Conservation (phyloP, 2,888 invertebrate species). For the Drosophila lutescens region DNA sequence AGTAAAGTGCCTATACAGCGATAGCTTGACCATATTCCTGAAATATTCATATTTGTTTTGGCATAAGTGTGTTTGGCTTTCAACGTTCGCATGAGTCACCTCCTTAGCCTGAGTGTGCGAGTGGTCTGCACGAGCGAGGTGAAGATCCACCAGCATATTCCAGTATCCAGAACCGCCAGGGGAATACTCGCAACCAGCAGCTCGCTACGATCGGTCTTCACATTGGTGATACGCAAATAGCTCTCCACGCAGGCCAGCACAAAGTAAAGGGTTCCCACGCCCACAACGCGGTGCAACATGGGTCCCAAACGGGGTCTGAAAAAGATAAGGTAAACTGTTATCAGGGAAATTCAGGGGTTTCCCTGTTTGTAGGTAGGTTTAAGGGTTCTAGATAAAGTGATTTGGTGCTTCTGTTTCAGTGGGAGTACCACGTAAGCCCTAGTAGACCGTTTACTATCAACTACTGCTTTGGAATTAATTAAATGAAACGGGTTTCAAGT, state of each 20-base stretch:
- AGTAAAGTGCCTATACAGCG: constrained; percentile 96
- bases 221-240: constrained; percentile 90
- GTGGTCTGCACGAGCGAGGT: constrained; percentile 95
- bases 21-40: constrained; percentile 95
- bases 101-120: constrained; percentile 92
- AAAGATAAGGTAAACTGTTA: background rate
- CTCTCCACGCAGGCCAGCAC: constrained; percentile 93
- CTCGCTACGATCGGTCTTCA: constrained; percentile 87
- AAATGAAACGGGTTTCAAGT: background rate
- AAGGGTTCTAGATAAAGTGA: too few relatives aligned
- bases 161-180: constrained; percentile 92
- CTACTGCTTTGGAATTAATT: background rate
- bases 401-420: background rate
- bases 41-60: constrained; percentile 50
- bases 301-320: constrained; percentile 94
- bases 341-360: background rate
- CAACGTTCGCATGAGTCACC: constrained; percentile 83
- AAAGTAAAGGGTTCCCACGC: constrained; percentile 93
- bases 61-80: background rate
- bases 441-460: background rate
- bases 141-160: constrained; percentile 98
- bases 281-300: constrained; percentile 94
- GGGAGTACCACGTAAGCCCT: background rate
- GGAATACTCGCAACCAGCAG: constrained; percentile 93
- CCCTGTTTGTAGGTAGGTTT: background rate